These are phyloP conservation scores for Drosophila busckii DNA, from an alignment of 1,140 invertebrate species.

Conservation along the genomic window DNA sequence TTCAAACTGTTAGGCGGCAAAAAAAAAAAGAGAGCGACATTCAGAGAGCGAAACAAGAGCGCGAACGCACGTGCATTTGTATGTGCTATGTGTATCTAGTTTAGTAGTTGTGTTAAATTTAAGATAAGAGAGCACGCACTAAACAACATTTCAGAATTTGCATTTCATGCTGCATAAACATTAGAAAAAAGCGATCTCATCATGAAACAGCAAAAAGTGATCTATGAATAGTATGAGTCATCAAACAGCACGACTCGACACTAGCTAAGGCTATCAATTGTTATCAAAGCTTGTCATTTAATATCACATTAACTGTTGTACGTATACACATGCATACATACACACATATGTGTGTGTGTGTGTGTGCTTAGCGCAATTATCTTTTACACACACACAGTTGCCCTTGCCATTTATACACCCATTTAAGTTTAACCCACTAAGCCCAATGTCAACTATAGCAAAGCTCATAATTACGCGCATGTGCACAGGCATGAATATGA, in stretches of 20 bases:
- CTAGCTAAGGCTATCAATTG: conserved; percentile 9
- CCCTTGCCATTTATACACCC: conserved; percentile 2
- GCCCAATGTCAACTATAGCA: too few species aligned
- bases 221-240: conserved; percentile 13
- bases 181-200: conserved; percentile 24
- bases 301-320: conserved; percentile 8
- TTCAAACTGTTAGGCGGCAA: background rate
- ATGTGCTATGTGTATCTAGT: background rate
- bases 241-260: conserved; percentile 3
- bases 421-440: too few species aligned
- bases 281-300: conserved; percentile 21
- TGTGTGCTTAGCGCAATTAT: background rate
- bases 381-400: conserved; percentile 5
- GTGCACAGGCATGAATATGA: too few species aligned
- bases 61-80: background rate
- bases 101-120: conserved; percentile 6
- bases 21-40: background rate
- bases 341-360: background rate
- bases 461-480: too few species aligned
- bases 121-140: conserved; percentile 11
- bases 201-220: conserved; percentile 26
- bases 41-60: background rate
- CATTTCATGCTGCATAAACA: conserved; percentile 21
- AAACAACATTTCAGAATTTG: conserved; percentile 11
- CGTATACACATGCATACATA: background rate